Evolutionary conservation across 1,140 invertebrate genomes (phyloP).

Genomic region (Zaprionus africanus): DNA sequence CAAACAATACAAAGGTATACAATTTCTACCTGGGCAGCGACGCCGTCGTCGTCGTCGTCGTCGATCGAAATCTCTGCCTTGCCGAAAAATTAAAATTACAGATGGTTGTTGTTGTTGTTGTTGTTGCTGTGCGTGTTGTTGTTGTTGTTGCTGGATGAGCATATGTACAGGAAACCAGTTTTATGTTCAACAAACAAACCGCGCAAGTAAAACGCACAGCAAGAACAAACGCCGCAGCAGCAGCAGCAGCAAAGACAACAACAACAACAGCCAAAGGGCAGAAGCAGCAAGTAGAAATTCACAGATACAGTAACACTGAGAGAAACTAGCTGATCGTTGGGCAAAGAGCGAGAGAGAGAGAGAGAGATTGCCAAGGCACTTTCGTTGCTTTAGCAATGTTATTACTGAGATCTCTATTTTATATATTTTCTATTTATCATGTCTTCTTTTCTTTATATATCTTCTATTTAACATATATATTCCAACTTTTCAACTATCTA

Average conservation of each 20-base stretch:
- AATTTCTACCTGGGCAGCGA: conserved; percentile 79
- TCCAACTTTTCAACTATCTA: too few species aligned
- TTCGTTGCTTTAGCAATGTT: too few species aligned
- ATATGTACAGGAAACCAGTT: conserved; percentile 83
- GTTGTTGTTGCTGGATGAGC: conserved; percentile 67
- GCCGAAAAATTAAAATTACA: conserved; percentile 83
- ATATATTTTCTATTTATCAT: neutral
- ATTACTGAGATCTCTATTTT: neutral
- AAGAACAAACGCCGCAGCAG: conserved; percentile 49
- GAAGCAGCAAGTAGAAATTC: conserved; percentile 51
- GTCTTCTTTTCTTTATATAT: neutral
- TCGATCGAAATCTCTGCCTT: conserved; percentile 78
- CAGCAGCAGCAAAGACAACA: conserved; percentile 31
- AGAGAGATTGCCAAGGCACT: neutral
- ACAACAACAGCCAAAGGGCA: conserved; percentile 43
- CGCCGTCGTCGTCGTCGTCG: conserved; percentile 27
- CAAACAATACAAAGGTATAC: conserved; percentile 67
- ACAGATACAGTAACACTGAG: conserved; percentile 52
- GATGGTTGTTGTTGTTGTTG: conserved; percentile 64
- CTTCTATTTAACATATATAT: neutral
- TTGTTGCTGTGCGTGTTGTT: conserved; percentile 31
- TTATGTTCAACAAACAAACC: conserved; percentile 81
- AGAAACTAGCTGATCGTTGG: conserved; percentile 5
- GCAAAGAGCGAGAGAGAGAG: conserved; percentile 14
- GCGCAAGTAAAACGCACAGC: conserved; percentile 67